Base-by-base conservation (phyloP, 2,888 invertebrate genomes). In the Papilio elwesi region DNA sequence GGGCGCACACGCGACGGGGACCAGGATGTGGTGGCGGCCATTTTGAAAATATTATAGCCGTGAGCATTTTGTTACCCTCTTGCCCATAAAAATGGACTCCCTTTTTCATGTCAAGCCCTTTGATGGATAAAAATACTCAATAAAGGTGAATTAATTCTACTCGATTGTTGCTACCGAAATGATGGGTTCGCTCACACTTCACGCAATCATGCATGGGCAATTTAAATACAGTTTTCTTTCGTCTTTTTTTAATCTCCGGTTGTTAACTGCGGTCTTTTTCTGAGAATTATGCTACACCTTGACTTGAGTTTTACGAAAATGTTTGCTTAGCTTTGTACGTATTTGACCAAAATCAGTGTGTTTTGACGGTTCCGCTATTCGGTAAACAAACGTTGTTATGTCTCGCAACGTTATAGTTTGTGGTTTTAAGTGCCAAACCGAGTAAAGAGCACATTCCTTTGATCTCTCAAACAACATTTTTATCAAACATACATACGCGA, bases 181-280 rank as follows among this genome's bases (percentile, higher is more conserved):
- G 84, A 88, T 84, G 84, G 85, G 83, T 80, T 81, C 77, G 81
- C 85, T 87, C 85, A 85, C 89, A 87, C 87, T 87, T 85, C 79
- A 81, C 74, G 80, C 83, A 79, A 81, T 84, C 86, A 86, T 83
- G 82, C 75, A 65, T 78, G 78, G 76, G 77, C 82, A 88, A 88
- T 89, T 90, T 90, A 84, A 85, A 87, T 87, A 83, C 26, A 26
- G 26, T 26, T 26, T 82, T 78, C 78, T 74, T 74, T 75, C 77
- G 68, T 70, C 80, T 82, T 82, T 26, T 85, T 85, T 74, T 82
- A 81, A 83, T 80, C 82, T 75, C 77, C 78, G 79, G 79, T 79
- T 83, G 80, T 83, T 83, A 82, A 77, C 80, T 77, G 74, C 77
- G 74, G 77, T 77, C 78, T 79, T 78, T 77, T 86, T 87, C 86